Percentiles rank a stretch among this genome's conserved stretches.
These are phyloP conservation scores for Chelon labrosus DNA, from an alignment of 2,797 vertebrate species.

Conservation along the genomic window DNA sequence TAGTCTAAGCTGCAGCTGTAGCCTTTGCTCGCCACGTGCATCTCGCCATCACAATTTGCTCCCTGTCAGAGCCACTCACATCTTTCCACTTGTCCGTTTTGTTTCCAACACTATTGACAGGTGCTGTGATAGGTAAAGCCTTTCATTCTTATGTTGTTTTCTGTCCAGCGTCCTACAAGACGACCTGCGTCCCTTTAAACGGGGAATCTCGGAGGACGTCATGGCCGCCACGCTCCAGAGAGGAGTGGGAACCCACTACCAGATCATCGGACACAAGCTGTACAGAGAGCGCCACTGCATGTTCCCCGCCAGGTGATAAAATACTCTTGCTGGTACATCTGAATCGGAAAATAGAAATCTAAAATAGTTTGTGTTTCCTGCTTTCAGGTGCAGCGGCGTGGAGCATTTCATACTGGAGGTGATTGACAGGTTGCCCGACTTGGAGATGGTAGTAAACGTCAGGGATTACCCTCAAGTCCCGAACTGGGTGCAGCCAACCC, in stretches of 20 bases:
- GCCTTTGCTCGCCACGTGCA: too few relatives aligned
- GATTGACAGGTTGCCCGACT: slow-evolving; percentile 89
- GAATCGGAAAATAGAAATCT: too few relatives aligned
- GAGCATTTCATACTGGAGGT: slow-evolving; percentile 95
- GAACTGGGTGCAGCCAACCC: slow-evolving; percentile 89
- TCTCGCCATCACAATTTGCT: too few relatives aligned
- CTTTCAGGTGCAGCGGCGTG: slow-evolving; percentile 93
- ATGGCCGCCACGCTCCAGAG: slow-evolving; percentile 87
- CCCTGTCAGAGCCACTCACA: too few relatives aligned
- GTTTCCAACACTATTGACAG: too few relatives aligned
- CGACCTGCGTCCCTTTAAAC: slow-evolving; percentile 89
- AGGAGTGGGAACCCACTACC: slow-evolving; percentile 95
- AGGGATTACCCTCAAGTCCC: slow-evolving; percentile 98
- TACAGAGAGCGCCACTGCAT: slow-evolving; percentile 95
- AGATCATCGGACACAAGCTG: slow-evolving; percentile 90
- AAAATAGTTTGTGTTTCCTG: neutral
- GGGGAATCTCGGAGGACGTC: slow-evolving; percentile 88
- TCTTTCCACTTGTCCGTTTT: too few relatives aligned
- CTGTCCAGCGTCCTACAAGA: slow-evolving; percentile 88
- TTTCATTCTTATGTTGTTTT: neutral
- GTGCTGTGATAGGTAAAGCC: too few relatives aligned
- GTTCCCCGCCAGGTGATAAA: slow-evolving; percentile 93
- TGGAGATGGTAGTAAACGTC: slow-evolving; percentile 98
- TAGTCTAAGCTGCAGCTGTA: too few relatives aligned
- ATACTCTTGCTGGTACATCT: too few relatives aligned